A percentile compares a stretch with the other conserved stretches of the same genome.
Conservation (phyloP, 2,888 invertebrate species). For the Isotomurus palustris region DNA sequence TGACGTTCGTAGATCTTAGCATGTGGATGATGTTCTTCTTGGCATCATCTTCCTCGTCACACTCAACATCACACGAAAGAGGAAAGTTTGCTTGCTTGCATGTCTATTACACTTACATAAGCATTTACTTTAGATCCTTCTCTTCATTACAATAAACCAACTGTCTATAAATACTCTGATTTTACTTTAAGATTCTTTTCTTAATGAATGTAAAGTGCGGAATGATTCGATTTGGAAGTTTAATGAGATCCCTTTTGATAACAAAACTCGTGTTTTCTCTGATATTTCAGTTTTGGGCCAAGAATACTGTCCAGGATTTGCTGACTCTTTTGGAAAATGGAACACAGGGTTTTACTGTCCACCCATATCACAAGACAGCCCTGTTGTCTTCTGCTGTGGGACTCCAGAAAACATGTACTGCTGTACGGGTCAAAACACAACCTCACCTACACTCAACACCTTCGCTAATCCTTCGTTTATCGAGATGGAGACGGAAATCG, state of each 20-base stretch:
- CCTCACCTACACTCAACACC: background rate
- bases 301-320: slow-evolving; percentile 50
- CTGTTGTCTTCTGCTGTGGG: slow-evolving; percentile 50
- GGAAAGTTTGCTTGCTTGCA: too few species aligned
- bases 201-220: background rate
- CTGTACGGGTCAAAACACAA: slow-evolving; percentile 42
- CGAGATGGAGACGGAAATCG: slow-evolving; percentile 12
- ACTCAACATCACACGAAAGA: too few species aligned
- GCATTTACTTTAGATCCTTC: background rate
- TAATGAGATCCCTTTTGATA: too few species aligned
- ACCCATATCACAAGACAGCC: slow-evolving; percentile 42
- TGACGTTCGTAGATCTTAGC: too few species aligned
- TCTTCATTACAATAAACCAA: background rate
- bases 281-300: slow-evolving; percentile 47
- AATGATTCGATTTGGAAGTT: too few species aligned
- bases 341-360: slow-evolving; percentile 51
- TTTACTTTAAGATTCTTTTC: background rate
- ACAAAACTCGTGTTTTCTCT: too few species aligned
- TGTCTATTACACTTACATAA: background rate
- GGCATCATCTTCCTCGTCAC: too few species aligned
- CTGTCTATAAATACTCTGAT: background rate
- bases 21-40: too few species aligned
- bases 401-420: slow-evolving; percentile 49
- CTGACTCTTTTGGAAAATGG: slow-evolving; percentile 50
- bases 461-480: background rate